A percentile compares a stretch with the other conserved stretches of the same genome.
Conservation (phyloP, 2,113 vertebrate genomes). For the Hyla sarda region DNA sequence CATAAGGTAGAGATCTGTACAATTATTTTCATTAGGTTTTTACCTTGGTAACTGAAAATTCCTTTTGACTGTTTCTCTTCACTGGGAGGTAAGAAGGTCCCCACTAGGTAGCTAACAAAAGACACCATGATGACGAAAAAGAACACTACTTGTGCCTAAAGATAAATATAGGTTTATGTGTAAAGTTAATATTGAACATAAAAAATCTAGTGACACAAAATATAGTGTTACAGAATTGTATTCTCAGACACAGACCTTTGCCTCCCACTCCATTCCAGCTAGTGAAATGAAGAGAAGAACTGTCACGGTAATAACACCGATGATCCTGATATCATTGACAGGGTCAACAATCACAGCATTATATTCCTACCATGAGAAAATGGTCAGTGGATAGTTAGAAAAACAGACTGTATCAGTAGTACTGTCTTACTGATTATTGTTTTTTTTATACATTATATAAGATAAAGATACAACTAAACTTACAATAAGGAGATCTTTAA, state of each 20-base stretch:
- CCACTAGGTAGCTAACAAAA: slow-evolving; percentile 74
- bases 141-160: slow-evolving; percentile 74
- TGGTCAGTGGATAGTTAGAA: background rate
- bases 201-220: background rate
- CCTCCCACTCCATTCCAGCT: slow-evolving; percentile 77
- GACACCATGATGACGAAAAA: slow-evolving; percentile 74
- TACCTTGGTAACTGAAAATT: slow-evolving; percentile 74
- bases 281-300: slow-evolving; percentile 70
- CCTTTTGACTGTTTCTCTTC: slow-evolving; percentile 69
- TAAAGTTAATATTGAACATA: background rate
- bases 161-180: background rate
- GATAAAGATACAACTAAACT: background rate
- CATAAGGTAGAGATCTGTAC: no score
- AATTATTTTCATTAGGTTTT: no score
- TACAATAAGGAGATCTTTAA: slow-evolving; percentile 71
- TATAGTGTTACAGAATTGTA: background rate
- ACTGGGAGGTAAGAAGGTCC: slow-evolving; percentile 69
- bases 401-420: background rate
- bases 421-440: background rate
- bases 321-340: slow-evolving; percentile 69
- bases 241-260: slow-evolving; percentile 65
- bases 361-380: slow-evolving; percentile 65
- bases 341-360: slow-evolving; percentile 65
- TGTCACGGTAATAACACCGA: slow-evolving; percentile 71
- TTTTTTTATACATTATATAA: background rate